These are phyloP conservation scores for Agriotes lineatus DNA, from an alignment of 2,888 invertebrate genomes.

Conservation along the genomic window DNA sequence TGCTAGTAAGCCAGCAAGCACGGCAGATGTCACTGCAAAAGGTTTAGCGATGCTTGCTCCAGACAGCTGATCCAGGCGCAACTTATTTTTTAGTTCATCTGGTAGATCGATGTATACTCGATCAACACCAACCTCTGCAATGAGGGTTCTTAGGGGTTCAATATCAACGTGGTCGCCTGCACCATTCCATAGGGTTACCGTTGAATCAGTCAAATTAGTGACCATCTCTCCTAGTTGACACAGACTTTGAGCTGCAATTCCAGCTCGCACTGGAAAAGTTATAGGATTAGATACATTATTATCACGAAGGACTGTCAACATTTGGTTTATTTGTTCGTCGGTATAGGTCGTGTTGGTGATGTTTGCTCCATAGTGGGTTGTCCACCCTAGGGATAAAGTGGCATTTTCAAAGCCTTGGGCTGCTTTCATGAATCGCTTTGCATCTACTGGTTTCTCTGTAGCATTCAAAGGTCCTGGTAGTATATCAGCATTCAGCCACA, in stretches of 20 bases:
- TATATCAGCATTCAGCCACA: slow-evolving; percentile 93
- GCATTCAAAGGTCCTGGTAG: slow-evolving; percentile 79
- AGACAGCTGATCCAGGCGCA: slow-evolving; percentile 63
- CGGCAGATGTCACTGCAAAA: not conserved
- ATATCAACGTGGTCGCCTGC: slow-evolving; percentile 77
- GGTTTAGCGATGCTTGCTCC: not conserved
- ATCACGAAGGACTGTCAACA: slow-evolving; percentile 73
- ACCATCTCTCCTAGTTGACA: slow-evolving; percentile 73
- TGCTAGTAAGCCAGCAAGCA: not conserved
- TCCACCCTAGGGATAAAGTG: slow-evolving; percentile 88
- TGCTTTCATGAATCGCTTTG: slow-evolving; percentile 72
- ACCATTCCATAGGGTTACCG: slow-evolving; percentile 86
- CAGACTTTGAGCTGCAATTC: slow-evolving; percentile 76
- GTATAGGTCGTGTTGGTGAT: slow-evolving; percentile 73
- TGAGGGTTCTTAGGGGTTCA: slow-evolving; percentile 73
- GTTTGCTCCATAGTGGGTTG: slow-evolving; percentile 74
- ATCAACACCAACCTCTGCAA: slow-evolving; percentile 75
- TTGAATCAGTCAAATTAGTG: slow-evolving; percentile 69
- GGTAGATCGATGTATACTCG: slow-evolving; percentile 86
- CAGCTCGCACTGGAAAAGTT: slow-evolving; percentile 85
- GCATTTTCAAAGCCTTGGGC: slow-evolving; percentile 73
- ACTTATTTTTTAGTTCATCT: slow-evolving; percentile 68
- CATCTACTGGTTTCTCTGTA: slow-evolving; percentile 73
- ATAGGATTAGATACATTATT: slow-evolving; percentile 74
- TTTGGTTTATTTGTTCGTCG: slow-evolving; percentile 74